phyloP scores from a whole-genome alignment of 2,888 invertebrate genomes.

The Microctonus hyperodae region DNA sequence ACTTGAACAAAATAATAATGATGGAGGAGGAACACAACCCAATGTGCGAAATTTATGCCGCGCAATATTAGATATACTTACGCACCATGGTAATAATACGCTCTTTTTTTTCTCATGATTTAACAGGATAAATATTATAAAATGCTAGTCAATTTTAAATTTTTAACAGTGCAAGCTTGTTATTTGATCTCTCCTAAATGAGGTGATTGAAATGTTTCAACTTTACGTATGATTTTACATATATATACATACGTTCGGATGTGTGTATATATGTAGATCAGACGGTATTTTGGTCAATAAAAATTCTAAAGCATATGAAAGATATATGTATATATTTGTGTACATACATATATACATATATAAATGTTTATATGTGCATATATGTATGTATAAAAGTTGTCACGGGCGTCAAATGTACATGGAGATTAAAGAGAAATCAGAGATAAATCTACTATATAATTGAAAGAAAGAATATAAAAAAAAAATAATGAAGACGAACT shows the following conservation, averaged over 20 bases:
- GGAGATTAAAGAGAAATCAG: not conserved
- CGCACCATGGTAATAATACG: conserved; percentile 42
- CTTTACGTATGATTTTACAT: conserved; percentile 14
- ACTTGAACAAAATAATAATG: conserved; percentile 58
- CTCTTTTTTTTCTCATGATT: conserved; percentile 10
- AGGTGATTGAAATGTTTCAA: conserved; percentile 3
- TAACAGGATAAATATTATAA: conserved; percentile 37
- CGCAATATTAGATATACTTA: conserved; percentile 58
- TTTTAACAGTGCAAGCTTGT: conserved; percentile 26
- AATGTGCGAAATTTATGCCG: conserved; percentile 58
- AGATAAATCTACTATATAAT: conserved; percentile 9
- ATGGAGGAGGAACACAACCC: conserved; percentile 55
- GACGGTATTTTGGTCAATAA: conserved; percentile 2
- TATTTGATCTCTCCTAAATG: conserved; percentile 22
- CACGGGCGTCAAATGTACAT: conserved; percentile 14
- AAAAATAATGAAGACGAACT: not conserved
- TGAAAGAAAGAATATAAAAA: not conserved
- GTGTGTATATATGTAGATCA: too few species aligned
- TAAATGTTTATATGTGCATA: not conserved
- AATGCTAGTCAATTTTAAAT: conserved; percentile 55
- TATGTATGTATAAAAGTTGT: not conserved
- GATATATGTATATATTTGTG: conserved; percentile 9
- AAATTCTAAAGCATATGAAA: conserved; percentile 10
- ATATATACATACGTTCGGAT: too few species aligned
- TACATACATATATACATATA: not conserved